Base-by-base conservation (phyloP, 2,888 invertebrate species). In the Orthosia gothica region DNA sequence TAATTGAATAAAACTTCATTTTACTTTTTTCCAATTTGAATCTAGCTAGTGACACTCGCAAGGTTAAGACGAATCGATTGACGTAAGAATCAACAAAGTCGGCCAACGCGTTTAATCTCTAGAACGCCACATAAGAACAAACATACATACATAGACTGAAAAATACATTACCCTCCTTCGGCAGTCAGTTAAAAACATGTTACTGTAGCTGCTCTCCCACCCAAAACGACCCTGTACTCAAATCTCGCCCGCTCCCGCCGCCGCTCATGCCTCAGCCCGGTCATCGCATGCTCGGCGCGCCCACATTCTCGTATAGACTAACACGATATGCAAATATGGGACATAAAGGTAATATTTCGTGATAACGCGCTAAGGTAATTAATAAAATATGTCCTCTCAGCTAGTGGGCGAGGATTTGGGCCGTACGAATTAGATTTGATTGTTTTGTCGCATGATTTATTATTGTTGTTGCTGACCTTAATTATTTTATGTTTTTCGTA, bases 321-420 rank as follows among this genome's bases (percentile, higher is more conserved):
- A 92, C 94, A 94, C 94, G 94, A 94, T 96, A 96, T 96, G 96
- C 96, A 96, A 96, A 96, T 96, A 96, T 94, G 93, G 91, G 90
- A 93, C 94, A 95, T 95, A 95, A 95, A 95, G 91, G 94, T 95
- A 95, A 95, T 96, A 96, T 95, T 94, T 95, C 95, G 95, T 96
- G 95, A 95, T 96, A 95, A 92, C 93, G 81, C 73, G 88, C 87
- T 88, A 76, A 85, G 84, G 95, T 96, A 96, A 96, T 96, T 96
- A 96, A 96, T 95, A 96, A 95, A 95, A 96, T 96, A 95, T 94
- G 95, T 94, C 93, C 93, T 94, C 92, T 93, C 79, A 69, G 79
- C 70, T 82, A 79, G 79, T 84, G 87, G 88, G 91, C 88, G 91
- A 90, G 93, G 91, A 94, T 94, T 94, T 89, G 92, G 92, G 91